Evolutionary conservation across 2,888 invertebrate species (phyloP).

Genomic region (Trachelus tabidus): DNA sequence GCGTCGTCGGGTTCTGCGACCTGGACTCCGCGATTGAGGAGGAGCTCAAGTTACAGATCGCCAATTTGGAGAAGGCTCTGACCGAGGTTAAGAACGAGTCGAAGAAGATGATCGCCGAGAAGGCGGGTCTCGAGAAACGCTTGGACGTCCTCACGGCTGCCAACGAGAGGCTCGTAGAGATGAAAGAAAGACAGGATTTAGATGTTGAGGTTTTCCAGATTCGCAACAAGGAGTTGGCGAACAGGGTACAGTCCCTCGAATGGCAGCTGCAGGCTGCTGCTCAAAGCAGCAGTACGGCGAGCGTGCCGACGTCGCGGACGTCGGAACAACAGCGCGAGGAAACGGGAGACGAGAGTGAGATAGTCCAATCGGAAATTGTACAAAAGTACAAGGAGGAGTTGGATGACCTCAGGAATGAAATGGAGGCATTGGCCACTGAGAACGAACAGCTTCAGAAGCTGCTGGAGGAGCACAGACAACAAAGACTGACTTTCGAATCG

Average conservation of each 20-base stretch:
- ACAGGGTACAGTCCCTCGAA: conserved; percentile 72
- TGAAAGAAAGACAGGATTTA: conserved; percentile 84
- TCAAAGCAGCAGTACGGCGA: not conserved
- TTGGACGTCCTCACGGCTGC: conserved; percentile 80
- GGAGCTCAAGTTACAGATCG: conserved; percentile 79
- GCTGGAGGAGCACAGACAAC: conserved; percentile 69
- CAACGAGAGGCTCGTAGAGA: conserved; percentile 81
- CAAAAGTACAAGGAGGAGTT: conserved; percentile 59
- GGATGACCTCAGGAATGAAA: conserved; percentile 68
- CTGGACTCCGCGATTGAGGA: conserved; percentile 84
- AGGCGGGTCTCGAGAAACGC: conserved; percentile 75
- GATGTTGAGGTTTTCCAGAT: conserved; percentile 80
- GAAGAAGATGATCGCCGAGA: conserved; percentile 75
- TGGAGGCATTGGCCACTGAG: conserved; percentile 72
- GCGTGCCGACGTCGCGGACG: conserved; percentile 1
- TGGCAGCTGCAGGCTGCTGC: conserved; percentile 40
- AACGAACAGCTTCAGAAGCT: conserved; percentile 72
- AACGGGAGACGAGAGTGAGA: conserved; percentile 27
- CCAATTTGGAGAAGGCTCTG: conserved; percentile 74
- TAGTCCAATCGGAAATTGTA: conserved; percentile 13
- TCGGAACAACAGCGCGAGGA: not conserved
- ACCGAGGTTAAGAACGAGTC: conserved; percentile 71
- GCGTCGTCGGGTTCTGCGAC: conserved; percentile 70
- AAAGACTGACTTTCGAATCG: conserved; percentile 45
- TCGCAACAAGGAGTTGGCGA: conserved; percentile 76